Evolutionary conservation across 2,797 vertebrate genomes (phyloP), one percentile per base, ranked within the genome.

Genomic region (Pseudopleuronectes americanus): DNA sequence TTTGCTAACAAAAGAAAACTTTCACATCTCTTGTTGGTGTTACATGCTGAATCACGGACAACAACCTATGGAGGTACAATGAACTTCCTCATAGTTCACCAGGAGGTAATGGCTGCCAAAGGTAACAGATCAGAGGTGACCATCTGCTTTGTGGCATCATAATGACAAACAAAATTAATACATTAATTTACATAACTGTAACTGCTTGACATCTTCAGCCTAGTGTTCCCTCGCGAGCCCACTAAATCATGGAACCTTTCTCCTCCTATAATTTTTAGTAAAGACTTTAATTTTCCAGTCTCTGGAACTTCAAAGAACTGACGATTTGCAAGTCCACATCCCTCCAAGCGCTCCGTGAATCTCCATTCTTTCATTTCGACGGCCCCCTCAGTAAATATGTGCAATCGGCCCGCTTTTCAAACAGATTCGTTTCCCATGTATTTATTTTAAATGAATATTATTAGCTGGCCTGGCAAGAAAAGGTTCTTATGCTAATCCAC

Each of bases 401-500:
- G 90, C 92, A 89, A 89, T 91, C 86, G 77, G 64, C 87, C 80
- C 64, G 85, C 88, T 90, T 92, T 91, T 93, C 91, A 91, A 90
- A 92, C 91, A 88, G 88, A 92, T 56, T 58, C 64, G 77, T 31
- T n/a, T 92, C 79, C 71, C 51, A 74, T 83, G 87, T 92, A 93
- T 93, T 94, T 91, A 92, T 95, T 94, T 91, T 92, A 93, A 94
- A 87, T 90, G 88, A 93, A 93, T 79, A 66, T 93, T 94, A 94
- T 96, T 95, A 95, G 92, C 92, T 90, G 92, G 87, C 86, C 91
- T 94, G 83, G 89, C 93, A 93, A 91, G 90, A 93, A 93, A 93
- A 88, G 93, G 90, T 91, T 95, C 89, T 93, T 92, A 94, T 92
- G 91, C 89, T 94, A 96, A 96, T 95, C 94, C 92, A 84, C 78